phyloP scores from a whole-genome alignment of 2,113 vertebrate species.

The Mobula hypostoma region DNA sequence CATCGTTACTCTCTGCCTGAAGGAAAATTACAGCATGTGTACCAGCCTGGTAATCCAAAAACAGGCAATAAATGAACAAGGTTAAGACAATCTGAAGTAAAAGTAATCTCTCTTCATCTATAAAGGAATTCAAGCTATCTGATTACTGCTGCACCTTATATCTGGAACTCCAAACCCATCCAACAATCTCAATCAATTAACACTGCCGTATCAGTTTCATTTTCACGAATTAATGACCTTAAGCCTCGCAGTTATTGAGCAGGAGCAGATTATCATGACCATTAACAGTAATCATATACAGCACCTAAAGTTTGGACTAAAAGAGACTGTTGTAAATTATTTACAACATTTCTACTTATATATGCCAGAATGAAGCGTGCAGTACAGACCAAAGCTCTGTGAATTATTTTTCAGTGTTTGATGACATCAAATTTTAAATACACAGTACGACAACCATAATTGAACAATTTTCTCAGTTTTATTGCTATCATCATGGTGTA shows the following conservation, averaged over 20 bases:
- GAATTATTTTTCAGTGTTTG: neutral
- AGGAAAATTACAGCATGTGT: neutral
- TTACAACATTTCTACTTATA: neutral
- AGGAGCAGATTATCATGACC: neutral
- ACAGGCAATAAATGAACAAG: slow-evolving; percentile 1
- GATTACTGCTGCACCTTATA: neutral
- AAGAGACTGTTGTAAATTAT: neutral
- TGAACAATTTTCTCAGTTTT: neutral
- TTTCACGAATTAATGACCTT: slow-evolving; percentile 10
- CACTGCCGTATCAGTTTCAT: neutral
- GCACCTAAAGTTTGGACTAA: neutral
- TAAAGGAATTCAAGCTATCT: slow-evolving; percentile 1
- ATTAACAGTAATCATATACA: neutral
- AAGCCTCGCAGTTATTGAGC: too few species aligned
- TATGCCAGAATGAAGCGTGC: neutral
- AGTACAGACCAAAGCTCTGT: neutral
- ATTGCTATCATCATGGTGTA: neutral
- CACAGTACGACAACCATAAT: neutral
- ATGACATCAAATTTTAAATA: neutral
- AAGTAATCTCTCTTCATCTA: neutral
- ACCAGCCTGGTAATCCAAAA: slow-evolving; percentile 30
- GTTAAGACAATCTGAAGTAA: slow-evolving; percentile 24
- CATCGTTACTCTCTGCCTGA: slow-evolving; percentile 15
- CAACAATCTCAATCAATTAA: neutral
- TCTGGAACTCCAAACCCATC: neutral